Base-by-base conservation (phyloP, 2,888 invertebrate species). In the Trachelus iudaicus region DNA sequence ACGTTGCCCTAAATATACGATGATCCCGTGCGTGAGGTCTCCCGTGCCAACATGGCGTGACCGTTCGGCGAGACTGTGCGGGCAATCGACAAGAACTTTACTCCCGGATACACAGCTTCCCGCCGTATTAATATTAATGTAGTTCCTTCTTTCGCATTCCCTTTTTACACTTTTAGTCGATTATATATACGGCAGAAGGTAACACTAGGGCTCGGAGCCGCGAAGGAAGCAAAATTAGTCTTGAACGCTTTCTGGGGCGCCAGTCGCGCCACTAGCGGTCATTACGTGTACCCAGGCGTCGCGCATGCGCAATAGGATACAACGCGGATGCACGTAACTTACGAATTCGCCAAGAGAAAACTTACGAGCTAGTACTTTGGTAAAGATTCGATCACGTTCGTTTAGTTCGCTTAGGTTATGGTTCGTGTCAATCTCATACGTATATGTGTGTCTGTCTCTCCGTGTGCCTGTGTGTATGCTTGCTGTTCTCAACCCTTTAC, bases 341-440 rank as follows among this genome's bases (percentile, higher is more conserved):
- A 56, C 40, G 23, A 77, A 78, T 31, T 69, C 69, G 56, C 23
- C 35, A 40, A 73, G 34, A 37, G 71, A 78, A 78, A 77, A 82
- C 89, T 89, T 90, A 89, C 85, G 78, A 83, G 84, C 90, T 89
- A 90, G 84, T 89, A 90, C 90, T 90, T 90, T 90, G 89, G 87
- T 85, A 85, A 88, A 86, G 85, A 80, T 79, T 80, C 83, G 80
- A 82, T 85, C 81, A 81, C 82, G 79, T 68, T 82, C 83, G 81
- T 81, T 81, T 84, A 81, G 80, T 81, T 81, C 79, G 79, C 81
- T 84, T 83, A 79, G 81, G 81, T 69, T 85, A 83, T 83, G 81
- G 83, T 81, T 85, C 80, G 78, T 80, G 79, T 56, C 9, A 23
- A 9, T 15, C 15, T 56, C 40, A 0, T 56, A 23, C 15, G 1